Base-by-base conservation (phyloP, 2,888 invertebrate species). In the Malachius bipustulatus region DNA sequence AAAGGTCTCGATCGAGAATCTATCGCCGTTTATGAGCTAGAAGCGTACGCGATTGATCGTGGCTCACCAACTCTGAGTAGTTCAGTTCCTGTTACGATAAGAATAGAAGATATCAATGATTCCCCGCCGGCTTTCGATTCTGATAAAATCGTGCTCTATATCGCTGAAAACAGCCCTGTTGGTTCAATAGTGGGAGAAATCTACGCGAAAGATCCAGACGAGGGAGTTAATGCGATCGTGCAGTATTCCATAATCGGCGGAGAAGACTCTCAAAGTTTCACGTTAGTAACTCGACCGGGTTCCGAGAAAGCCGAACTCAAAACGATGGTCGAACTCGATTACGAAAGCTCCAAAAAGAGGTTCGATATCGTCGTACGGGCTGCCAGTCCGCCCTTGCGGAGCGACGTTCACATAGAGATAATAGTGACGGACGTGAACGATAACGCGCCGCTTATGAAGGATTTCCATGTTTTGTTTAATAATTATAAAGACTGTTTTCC, bases 191-290 rank as follows among this genome's bases (percentile, higher is more conserved):
- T 97, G 0, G 94, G 93, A 0, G 82, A 84, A 52, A 80, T 96
- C 36, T 75, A 81, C 50, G 88, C 94, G 0, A 79, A 77, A 48
- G 94, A 96, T 63, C 89, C 91, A 0, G 94, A 96, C 50, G 89
- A 90, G 54, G 93, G 90, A 0, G 73, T 77, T 0, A 91, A 94
- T 59, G 89, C 91, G 1, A 76, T 83, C 1, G 84, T 97, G 0
- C 85, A 89, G 51, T 98, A 97, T 60, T 85, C 89, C 6, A 90
- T 98, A 26, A 89, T 91, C 52, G 93, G 82, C 4, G 93, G 91
- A 2, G 87, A 89, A 45, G 91, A 93, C 57, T 82, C 88, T 0
- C 81, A 81, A 53, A 79, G 82, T 41, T 93, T 94, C 57, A 76
- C 81, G 0, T 63, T 91, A 1, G 80, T 83, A 39, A 77, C 83